A percentile compares a stretch with the other conserved stretches of the same genome.
Evolutionary conservation across 1,140 invertebrate genomes (phyloP).

Genomic region (Danaus melanippus): DNA sequence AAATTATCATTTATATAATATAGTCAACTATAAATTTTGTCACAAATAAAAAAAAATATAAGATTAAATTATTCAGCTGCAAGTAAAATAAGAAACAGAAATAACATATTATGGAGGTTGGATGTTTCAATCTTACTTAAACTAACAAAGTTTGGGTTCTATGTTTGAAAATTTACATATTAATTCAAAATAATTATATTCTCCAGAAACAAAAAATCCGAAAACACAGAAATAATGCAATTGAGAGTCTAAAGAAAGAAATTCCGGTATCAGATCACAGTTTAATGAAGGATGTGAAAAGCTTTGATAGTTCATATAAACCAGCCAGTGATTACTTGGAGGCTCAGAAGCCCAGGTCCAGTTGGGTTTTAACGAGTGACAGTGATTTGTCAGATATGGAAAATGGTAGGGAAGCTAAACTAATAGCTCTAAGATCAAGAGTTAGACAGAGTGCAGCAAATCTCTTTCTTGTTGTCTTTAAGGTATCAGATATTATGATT

Average conservation of each 20-base stretch:
- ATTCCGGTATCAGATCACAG: slow-evolving; percentile 58
- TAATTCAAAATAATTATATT: background rate
- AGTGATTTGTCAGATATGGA: slow-evolving; percentile 68
- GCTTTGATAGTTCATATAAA: slow-evolving; percentile 57
- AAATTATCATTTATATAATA: too few species aligned
- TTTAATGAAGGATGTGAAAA: slow-evolving; percentile 55
- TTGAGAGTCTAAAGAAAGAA: slow-evolving; percentile 61
- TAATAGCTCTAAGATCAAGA: slow-evolving; percentile 57
- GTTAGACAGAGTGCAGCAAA: slow-evolving; percentile 65
- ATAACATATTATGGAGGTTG: too few species aligned
- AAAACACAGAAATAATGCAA: slow-evolving; percentile 61
- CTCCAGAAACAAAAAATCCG: slow-evolving; percentile 63
- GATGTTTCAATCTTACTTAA: too few species aligned
- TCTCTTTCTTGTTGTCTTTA: slow-evolving; percentile 59
- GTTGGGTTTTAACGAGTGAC: slow-evolving; percentile 59
- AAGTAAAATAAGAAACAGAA: too few species aligned
- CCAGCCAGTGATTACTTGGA: slow-evolving; percentile 54
- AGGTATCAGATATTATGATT: slow-evolving; percentile 32
- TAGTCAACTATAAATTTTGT: too few species aligned
- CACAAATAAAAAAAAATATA: too few species aligned
- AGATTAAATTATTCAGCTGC: too few species aligned
- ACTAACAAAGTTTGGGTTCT: too few species aligned
- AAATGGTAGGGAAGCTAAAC: slow-evolving; percentile 51
- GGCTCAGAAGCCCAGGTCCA: slow-evolving; percentile 34
- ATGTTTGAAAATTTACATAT: background rate